These are phyloP conservation scores for Campoplex nolae DNA, from an alignment of 2,888 invertebrate species.

Conservation along the genomic window DNA sequence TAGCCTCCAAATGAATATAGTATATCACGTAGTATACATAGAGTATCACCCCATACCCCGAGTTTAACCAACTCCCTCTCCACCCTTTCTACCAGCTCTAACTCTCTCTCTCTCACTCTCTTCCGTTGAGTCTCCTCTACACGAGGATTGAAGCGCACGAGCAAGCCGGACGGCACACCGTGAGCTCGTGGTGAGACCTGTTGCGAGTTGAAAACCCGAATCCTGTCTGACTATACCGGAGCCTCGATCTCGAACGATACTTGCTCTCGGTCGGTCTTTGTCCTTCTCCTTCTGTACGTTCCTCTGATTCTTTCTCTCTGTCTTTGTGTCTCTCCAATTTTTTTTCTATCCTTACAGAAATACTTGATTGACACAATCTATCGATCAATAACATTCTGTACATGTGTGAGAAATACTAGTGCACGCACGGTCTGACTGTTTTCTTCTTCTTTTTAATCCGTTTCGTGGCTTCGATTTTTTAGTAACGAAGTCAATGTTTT, in stretches of 20 bases:
- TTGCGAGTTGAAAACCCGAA: slow-evolving; percentile 82
- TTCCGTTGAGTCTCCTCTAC: slow-evolving; percentile 51
- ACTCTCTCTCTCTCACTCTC: slow-evolving; percentile 42
- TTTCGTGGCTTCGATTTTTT: too few species aligned
- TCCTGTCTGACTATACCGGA: slow-evolving; percentile 80
- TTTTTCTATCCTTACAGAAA: neutral
- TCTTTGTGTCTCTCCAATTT: neutral
- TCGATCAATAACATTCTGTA: neutral
- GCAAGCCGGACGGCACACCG: slow-evolving; percentile 65
- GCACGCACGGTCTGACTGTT: too few species aligned
- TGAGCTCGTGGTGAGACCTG: slow-evolving; percentile 78
- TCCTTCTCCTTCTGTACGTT: neutral
- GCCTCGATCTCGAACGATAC: slow-evolving; percentile 64
- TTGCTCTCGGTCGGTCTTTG: slow-evolving; percentile 19
- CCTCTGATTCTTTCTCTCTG: slow-evolving; percentile 31
- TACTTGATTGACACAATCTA: neutral
- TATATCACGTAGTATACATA: slow-evolving; percentile 58
- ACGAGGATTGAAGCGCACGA: slow-evolving; percentile 69
- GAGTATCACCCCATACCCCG: slow-evolving; percentile 55
- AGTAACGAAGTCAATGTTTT: too few species aligned
- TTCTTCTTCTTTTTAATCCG: too few species aligned
- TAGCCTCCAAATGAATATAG: slow-evolving; percentile 55
- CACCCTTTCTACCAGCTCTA: slow-evolving; percentile 7
- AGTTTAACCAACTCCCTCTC: slow-evolving; percentile 22
- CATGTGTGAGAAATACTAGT: too few species aligned